Conservation (phyloP, 2,888 invertebrate species). For the Slavum lentiscoides region DNA sequence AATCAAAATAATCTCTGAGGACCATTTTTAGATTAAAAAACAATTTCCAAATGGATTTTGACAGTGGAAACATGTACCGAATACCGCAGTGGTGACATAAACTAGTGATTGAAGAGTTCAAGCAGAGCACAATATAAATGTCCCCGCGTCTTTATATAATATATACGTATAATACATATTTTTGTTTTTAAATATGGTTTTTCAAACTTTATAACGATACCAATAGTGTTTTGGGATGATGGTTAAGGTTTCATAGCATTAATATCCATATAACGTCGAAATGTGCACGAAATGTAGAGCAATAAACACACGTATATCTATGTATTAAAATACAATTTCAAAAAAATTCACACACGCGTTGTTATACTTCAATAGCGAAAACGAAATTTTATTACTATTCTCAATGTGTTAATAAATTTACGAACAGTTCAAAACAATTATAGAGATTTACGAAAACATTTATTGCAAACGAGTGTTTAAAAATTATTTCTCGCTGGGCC, state of each 20-base stretch:
- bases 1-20: constrained; percentile 41
- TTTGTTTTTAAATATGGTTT: constrained; percentile 6
- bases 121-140: constrained; percentile 8
- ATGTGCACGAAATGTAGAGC: background rate
- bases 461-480: too few species aligned
- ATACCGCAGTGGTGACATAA: constrained; percentile 33
- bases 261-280: background rate
- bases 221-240: constrained; percentile 23
- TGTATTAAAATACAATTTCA: too few species aligned
- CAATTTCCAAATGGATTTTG: constrained; percentile 37
- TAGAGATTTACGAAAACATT: too few species aligned
- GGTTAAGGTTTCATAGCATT: constrained; percentile 12
- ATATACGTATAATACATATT: background rate
- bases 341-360: too few species aligned
- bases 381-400: too few species aligned
- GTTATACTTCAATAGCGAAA: too few species aligned
- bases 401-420: too few species aligned
- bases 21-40: constrained; percentile 45
- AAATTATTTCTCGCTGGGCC: too few species aligned
- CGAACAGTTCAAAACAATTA: too few species aligned
- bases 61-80: constrained; percentile 32
- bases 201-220: constrained; percentile 16
- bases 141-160: constrained; percentile 8
- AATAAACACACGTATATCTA: too few species aligned
- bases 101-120: constrained; percentile 35